Evolutionary conservation across 1,140 invertebrate species (phyloP).

Genomic region (Liolophura sinensis): DNA sequence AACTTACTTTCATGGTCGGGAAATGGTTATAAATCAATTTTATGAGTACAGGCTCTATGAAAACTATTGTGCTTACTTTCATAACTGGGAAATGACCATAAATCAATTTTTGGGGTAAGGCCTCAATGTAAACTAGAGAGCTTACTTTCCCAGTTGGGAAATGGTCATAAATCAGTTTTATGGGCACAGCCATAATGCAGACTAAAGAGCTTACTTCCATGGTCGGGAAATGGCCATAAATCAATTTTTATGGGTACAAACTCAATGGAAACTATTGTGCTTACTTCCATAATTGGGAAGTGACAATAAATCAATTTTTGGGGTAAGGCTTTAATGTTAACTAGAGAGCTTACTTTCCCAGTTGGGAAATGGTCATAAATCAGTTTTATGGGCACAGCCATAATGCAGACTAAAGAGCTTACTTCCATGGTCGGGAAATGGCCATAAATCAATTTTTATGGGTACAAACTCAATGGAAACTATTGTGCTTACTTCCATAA

Average conservation of each 20-base stretch:
- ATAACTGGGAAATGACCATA: conserved; percentile 45
- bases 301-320: no score
- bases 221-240: conserved; percentile 1
- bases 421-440: conserved; percentile 79
- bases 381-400: conserved; percentile 35
- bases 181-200: conserved; percentile 44
- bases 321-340: no score
- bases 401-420: conserved; percentile 51
- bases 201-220: no score
- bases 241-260: background rate
- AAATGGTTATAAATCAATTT: background rate
- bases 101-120: no score
- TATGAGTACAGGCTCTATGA: background rate
- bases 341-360: no score
- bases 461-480: conserved; percentile 59
- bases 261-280: background rate
- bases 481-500: no score
- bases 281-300: conserved; percentile 47
- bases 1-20: no score
- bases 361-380: conserved; percentile 41
- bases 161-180: conserved; percentile 39
- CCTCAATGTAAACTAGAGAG: conserved; percentile 51
- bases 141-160: no score
- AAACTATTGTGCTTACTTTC: conserved; percentile 27
- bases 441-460: conserved; percentile 83